Evolutionary conservation across 2,888 invertebrate species (phyloP).

Genomic region (Dione vanillae): DNA sequence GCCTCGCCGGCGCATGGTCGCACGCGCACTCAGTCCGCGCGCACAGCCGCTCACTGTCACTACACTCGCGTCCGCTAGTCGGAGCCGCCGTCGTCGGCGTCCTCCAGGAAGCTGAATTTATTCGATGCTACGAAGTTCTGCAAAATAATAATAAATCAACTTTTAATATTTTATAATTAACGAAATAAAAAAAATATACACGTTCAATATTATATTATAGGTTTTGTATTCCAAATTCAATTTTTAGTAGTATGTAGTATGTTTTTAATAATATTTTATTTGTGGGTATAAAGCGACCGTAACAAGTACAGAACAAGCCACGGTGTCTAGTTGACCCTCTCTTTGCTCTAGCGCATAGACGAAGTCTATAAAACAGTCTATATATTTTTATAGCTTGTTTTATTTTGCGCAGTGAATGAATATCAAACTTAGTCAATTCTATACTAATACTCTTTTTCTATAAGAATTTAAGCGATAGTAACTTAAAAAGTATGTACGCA

Average conservation of each 20-base stretch:
- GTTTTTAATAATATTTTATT: not conserved
- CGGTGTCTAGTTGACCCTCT: slow-evolving; percentile 70
- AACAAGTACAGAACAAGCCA: slow-evolving; percentile 53
- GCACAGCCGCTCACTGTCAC: slow-evolving; percentile 54
- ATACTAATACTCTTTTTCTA: too few species aligned
- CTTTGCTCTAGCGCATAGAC: slow-evolving; percentile 62
- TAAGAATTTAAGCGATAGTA: too few species aligned
- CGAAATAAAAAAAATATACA: too few species aligned
- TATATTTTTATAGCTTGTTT: slow-evolving; percentile 51
- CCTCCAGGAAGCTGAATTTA: slow-evolving; percentile 90
- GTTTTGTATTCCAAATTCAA: too few species aligned
- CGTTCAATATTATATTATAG: too few species aligned
- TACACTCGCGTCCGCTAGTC: slow-evolving; percentile 58
- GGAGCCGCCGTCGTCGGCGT: slow-evolving; percentile 84
- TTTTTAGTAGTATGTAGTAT: too few species aligned
- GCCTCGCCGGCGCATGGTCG: slow-evolving; percentile 61
- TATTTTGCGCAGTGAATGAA: slow-evolving; percentile 64
- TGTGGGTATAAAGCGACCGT: slow-evolving; percentile 77
- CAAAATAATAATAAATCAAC: slow-evolving; percentile 55
- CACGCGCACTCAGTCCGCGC: slow-evolving; percentile 59
- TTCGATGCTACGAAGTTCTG: slow-evolving; percentile 91
- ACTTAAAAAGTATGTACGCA: too few species aligned
- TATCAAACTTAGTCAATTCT: too few species aligned
- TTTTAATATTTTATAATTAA: not conserved
- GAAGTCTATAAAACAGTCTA: slow-evolving; percentile 52